These are phyloP conservation scores for Harpalus rubripes DNA, from an alignment of 2,888 invertebrate genomes.

Conservation along the genomic window DNA sequence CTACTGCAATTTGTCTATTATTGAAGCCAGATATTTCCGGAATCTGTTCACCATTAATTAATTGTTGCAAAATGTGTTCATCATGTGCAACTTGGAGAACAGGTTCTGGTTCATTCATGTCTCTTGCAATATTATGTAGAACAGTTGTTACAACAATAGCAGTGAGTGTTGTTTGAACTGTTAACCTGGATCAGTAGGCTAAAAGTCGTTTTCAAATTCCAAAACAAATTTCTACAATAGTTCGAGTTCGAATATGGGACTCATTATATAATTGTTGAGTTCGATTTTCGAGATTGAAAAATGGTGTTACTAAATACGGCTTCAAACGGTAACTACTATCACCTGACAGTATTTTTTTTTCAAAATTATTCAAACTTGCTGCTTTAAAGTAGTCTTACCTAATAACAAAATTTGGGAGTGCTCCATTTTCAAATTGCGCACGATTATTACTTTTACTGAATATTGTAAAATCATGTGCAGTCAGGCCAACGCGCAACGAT, in stretches of 20 bases:
- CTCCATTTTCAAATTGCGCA: conserved; percentile 12
- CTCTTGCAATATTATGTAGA: no score
- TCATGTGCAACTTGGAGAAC: no score
- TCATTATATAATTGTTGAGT: no score
- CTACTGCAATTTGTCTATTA: no score
- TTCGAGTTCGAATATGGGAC: conserved; percentile 2
- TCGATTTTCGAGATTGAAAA: no score
- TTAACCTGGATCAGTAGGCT: neutral
- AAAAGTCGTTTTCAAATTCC: neutral
- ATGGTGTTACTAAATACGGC: no score
- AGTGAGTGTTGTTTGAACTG: neutral
- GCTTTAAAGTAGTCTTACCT: neutral
- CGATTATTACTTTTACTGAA: neutral
- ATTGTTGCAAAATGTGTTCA: no score
- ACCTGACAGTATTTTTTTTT: neutral
- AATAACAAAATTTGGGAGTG: neutral
- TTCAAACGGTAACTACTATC: conserved; percentile 1
- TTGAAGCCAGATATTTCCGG: no score
- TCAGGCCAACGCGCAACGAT: conserved; percentile 1
- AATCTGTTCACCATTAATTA: no score
- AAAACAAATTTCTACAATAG: neutral
- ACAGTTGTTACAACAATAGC: no score
- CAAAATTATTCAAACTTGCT: neutral
- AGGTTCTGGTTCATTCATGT: no score
- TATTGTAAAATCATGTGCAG: neutral